phyloP scores from a whole-genome alignment of 2,797 vertebrate species.

The Chrysocyon brachyurus region DNA sequence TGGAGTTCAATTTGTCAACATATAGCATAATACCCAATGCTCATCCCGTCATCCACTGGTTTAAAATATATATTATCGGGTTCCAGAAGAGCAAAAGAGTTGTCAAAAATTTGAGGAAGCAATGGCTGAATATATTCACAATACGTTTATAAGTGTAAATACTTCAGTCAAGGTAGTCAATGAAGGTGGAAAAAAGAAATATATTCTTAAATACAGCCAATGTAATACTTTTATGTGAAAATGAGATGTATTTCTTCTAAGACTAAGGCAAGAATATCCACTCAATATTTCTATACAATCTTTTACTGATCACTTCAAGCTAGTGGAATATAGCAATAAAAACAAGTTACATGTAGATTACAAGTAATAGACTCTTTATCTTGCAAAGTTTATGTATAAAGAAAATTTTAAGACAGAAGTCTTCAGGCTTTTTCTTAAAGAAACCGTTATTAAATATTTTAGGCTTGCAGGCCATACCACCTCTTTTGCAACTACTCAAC shows the following conservation, averaged over 20 bases:
- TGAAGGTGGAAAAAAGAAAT: neutral
- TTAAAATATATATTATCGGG: neutral
- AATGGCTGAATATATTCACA: neutral
- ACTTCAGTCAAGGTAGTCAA: neutral
- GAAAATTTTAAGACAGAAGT: neutral
- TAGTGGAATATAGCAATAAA: neutral
- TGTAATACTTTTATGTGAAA: neutral
- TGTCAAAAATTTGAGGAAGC: neutral
- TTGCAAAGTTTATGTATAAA: neutral
- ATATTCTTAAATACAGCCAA: neutral
- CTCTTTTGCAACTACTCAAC: neutral
- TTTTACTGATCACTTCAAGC: neutral
- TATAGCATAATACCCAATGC: too few relatives aligned
- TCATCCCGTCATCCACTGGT: too few relatives aligned
- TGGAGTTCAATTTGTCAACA: too few relatives aligned
- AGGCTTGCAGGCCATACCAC: neutral
- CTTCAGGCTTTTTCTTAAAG: neutral
- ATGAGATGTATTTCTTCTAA: neutral
- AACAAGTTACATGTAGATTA: neutral
- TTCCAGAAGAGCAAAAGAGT: neutral
- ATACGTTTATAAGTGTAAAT: neutral
- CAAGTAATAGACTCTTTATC: neutral
- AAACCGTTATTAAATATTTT: neutral
- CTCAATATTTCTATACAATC: neutral
- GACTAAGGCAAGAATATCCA: neutral